A percentile compares a stretch with the other conserved stretches of the same genome.
phyloP scores from a whole-genome alignment of 1,140 invertebrate species.

The Caenorhabditis inopinata region DNA sequence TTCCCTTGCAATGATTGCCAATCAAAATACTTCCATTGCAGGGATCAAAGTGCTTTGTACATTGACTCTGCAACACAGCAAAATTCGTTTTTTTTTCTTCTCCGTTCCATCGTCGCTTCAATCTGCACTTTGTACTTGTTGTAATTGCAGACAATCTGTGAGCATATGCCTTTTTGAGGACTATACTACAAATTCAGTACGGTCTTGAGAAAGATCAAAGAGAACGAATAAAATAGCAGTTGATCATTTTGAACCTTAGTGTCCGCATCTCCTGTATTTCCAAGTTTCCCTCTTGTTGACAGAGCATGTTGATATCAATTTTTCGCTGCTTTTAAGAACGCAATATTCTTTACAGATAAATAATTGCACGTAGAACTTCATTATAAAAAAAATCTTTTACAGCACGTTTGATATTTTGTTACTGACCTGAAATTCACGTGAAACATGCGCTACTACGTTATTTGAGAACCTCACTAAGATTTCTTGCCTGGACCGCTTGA shows the following conservation, averaged over 20 bases:
- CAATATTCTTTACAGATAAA: slow-evolving; percentile 48
- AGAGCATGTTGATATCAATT: slow-evolving; percentile 46
- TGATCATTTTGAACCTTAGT: no score
- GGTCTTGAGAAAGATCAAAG: no score
- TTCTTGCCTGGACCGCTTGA: slow-evolving; percentile 65
- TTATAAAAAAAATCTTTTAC: slow-evolving; percentile 70
- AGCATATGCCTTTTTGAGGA: no score
- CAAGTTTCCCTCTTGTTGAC: no score
- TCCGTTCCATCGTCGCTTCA: slow-evolving; percentile 54
- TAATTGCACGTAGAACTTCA: slow-evolving; percentile 66
- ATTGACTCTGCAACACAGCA: slow-evolving; percentile 67
- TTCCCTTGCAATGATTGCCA: no score
- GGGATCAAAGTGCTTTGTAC: slow-evolving; percentile 47
- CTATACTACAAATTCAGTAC: no score
- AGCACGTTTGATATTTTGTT: slow-evolving; percentile 72
- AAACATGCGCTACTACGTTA: neutral
- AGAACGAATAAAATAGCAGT: no score
- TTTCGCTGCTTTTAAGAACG: slow-evolving; percentile 49
- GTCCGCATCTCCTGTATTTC: no score
- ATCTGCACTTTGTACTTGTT: slow-evolving; percentile 44
- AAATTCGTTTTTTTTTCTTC: slow-evolving; percentile 68
- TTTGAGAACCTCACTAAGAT: slow-evolving; percentile 48
- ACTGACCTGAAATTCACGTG: neutral
- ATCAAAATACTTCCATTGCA: slow-evolving; percentile 35
- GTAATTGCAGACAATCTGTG: slow-evolving; percentile 35